Evolutionary conservation across 2,888 invertebrate species (phyloP).

Genomic region (Leptothorax acervorum): DNA sequence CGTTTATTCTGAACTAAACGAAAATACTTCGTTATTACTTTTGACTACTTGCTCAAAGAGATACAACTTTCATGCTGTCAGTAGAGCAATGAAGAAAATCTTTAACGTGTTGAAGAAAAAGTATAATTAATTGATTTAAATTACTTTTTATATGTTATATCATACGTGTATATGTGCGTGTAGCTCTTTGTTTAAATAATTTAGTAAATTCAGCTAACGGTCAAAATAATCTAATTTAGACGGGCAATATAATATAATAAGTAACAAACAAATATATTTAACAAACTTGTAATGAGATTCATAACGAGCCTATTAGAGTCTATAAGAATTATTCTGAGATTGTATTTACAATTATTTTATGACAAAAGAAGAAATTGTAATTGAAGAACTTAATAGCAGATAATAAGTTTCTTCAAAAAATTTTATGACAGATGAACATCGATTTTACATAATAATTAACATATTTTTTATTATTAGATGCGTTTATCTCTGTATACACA

Average conservation of each 20-base stretch:
- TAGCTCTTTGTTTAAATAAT: neutral
- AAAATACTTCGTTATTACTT: conserved; percentile 23
- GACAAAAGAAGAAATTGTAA: neutral
- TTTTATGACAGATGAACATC: neutral
- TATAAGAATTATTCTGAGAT: neutral
- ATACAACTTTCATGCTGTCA: neutral
- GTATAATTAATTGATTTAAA: neutral
- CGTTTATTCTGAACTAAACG: conserved; percentile 2
- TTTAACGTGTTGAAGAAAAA: neutral
- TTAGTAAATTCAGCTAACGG: neutral
- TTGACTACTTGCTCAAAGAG: neutral
- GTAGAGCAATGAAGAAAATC: neutral
- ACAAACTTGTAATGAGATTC: neutral
- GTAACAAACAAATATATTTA: neutral
- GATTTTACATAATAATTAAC: neutral
- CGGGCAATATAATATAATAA: neutral
- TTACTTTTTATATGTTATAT: neutral
- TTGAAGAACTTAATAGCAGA: neutral
- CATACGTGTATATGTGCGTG: no score
- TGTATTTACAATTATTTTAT: neutral
- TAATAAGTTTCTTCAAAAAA: neutral
- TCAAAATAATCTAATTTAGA: neutral
- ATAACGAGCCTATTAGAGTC: neutral
- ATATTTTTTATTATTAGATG: neutral
- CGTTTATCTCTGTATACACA: neutral